phyloP scores from a whole-genome alignment of 2,888 invertebrate species.

The Amiota communis region DNA sequence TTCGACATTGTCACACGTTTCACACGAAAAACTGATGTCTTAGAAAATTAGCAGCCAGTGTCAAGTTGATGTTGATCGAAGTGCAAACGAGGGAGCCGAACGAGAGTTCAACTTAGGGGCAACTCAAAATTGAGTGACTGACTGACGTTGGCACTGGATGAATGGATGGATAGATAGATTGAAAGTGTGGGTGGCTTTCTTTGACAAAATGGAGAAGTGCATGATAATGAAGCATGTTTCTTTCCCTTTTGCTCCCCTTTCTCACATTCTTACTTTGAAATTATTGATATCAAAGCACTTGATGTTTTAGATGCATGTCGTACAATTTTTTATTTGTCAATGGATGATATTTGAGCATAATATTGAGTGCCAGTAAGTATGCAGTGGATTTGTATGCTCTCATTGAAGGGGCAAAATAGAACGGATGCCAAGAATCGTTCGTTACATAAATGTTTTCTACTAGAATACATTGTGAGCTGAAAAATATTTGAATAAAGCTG shows the following conservation, averaged over 20 bases:
- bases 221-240: neutral
- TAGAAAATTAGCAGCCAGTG: slow-evolving; percentile 66
- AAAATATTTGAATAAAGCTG: no score
- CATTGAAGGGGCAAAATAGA: no score
- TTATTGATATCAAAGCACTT: neutral
- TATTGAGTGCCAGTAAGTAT: slow-evolving; percentile 25
- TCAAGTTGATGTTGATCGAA: slow-evolving; percentile 27
- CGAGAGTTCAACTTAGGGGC: neutral
- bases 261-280: neutral
- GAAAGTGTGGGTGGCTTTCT: no score
- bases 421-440: no score
- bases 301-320: neutral
- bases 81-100: neutral
- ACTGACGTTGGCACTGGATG: neutral
- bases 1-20: slow-evolving; percentile 62
- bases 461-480: no score
- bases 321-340: slow-evolving; percentile 5
- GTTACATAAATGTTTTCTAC: no score
- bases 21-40: slow-evolving; percentile 60
- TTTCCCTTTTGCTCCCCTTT: no score
- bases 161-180: no score
- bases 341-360: neutral
- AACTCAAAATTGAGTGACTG: neutral
- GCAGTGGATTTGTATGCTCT: neutral
- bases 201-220: neutral